Evolutionary conservation across 2,797 vertebrate genomes (phyloP).

Genomic region (Acomys russatus): DNA sequence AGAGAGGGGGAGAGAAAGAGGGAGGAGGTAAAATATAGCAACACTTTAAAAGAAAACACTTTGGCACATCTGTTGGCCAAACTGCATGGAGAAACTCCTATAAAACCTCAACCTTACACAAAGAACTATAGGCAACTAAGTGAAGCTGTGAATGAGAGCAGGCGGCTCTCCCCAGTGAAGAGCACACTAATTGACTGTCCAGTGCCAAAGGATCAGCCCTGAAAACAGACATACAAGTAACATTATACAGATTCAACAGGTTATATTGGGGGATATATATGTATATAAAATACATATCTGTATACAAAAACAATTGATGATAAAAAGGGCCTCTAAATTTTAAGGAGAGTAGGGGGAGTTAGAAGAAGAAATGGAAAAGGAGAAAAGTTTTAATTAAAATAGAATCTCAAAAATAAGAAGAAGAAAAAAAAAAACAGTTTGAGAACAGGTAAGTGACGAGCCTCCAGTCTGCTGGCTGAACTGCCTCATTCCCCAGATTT

Average conservation of each 20-base stretch:
- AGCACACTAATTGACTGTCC: not conserved
- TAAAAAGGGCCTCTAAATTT: not conserved
- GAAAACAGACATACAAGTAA: not conserved
- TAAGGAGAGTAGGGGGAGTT: not conserved
- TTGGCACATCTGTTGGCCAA: not conserved
- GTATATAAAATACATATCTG: not conserved
- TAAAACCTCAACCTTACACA: too few relatives aligned
- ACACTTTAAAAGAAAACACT: not conserved
- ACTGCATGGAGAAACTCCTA: not conserved
- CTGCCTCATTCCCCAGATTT: too few relatives aligned
- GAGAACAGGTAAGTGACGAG: too few relatives aligned
- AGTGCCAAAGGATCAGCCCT: not conserved
- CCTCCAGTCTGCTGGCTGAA: too few relatives aligned
- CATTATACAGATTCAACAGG: too few relatives aligned
- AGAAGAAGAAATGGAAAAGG: not conserved
- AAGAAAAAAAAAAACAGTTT: not conserved
- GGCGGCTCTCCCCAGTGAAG: not conserved
- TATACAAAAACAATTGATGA: not conserved
- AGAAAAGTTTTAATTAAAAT: not conserved
- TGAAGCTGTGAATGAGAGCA: not conserved
- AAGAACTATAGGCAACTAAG: not conserved
- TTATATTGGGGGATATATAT: not conserved
- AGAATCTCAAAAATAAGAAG: not conserved
- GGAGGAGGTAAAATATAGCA: not conserved
- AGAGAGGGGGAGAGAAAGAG: not conserved